Percentiles rank a stretch among this genome's conserved stretches.
These are phyloP conservation scores for Adela reaumurella DNA, from an alignment of 2,888 invertebrate species.

Conservation along the genomic window DNA sequence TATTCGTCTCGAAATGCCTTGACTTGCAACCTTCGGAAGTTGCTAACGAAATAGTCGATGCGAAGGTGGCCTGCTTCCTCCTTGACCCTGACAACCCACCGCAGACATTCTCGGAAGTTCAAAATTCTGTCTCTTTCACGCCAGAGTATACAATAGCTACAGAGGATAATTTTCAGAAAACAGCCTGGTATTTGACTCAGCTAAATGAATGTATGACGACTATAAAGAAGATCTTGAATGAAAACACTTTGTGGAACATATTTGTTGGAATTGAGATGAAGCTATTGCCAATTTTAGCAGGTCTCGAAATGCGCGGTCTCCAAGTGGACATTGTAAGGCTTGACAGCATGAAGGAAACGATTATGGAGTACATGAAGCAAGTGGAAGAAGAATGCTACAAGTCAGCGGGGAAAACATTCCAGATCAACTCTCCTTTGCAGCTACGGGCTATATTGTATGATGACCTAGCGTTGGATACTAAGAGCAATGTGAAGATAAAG, in stretches of 20 bases:
- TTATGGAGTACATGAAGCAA: constrained; percentile 23
- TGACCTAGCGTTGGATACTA: constrained; percentile 35
- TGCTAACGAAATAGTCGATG: constrained; percentile 20
- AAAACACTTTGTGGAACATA: constrained; percentile 31
- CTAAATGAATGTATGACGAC: constrained; percentile 21
- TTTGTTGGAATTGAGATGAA: constrained; percentile 43
- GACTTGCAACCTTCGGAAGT: constrained; percentile 17
- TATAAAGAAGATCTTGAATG: constrained; percentile 19
- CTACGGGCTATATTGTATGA: constrained; percentile 41
- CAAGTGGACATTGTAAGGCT: constrained; percentile 27
- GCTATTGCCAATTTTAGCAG: constrained; percentile 37
- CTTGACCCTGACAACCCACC: constrained; percentile 40
- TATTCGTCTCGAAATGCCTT: constrained; percentile 23
- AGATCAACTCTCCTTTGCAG: constrained; percentile 36
- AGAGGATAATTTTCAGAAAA: constrained; percentile 26
- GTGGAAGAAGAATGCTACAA: constrained; percentile 32
- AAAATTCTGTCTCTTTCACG: constrained; percentile 21
- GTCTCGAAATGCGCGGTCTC: constrained; percentile 44
- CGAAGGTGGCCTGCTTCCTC: constrained; percentile 37
- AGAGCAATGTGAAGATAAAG: constrained; percentile 28
- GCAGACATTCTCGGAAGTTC: constrained; percentile 28
- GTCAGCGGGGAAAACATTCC: constrained; percentile 35
- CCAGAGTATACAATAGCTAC: constrained; percentile 27
- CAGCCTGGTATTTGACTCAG: constrained; percentile 26
- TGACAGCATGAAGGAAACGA: constrained; percentile 27